Evolutionary conservation across 2,797 vertebrate genomes (phyloP).

Genomic region (Epinephelus coioides): DNA sequence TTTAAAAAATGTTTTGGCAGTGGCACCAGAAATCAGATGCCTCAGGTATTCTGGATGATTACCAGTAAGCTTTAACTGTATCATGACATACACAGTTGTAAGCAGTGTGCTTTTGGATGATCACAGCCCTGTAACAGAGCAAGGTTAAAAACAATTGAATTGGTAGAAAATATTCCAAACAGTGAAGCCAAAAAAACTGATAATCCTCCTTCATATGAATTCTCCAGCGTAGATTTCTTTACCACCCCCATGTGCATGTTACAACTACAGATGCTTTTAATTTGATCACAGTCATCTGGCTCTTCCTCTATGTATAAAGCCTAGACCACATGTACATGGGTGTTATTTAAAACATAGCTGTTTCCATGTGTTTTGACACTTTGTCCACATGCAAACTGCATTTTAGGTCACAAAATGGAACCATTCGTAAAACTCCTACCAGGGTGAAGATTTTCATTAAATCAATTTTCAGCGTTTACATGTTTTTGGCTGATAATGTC

Average conservation of each 20-base stretch:
- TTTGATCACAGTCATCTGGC: constrained; percentile 19
- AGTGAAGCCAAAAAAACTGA: constrained; percentile 30
- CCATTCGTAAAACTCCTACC: no score
- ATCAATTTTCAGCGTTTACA: no score
- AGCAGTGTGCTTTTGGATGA: constrained; percentile 25
- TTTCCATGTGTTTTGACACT: no score
- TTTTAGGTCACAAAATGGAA: no score
- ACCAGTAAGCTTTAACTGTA: constrained; percentile 26
- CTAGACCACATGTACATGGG: no score
- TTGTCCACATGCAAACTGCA: no score
- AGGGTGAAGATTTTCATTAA: no score
- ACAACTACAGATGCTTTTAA: constrained; percentile 18
- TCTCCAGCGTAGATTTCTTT: neutral
- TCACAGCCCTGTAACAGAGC: constrained; percentile 25
- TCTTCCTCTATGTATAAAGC: neutral
- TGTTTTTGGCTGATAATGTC: no score
- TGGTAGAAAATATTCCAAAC: constrained; percentile 12
- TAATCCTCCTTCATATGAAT: constrained; percentile 37
- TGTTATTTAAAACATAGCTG: no score
- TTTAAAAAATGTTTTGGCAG: constrained; percentile 21
- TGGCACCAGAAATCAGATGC: constrained; percentile 6
- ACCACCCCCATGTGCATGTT: constrained; percentile 4
- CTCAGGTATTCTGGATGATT: constrained; percentile 41
- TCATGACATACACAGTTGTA: constrained; percentile 13
- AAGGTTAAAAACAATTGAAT: constrained; percentile 43